A percentile compares a stretch with the other conserved stretches of the same genome.
phyloP scores from a whole-genome alignment of 2,113 vertebrate genomes.

The Syrrhaptes paradoxus region DNA sequence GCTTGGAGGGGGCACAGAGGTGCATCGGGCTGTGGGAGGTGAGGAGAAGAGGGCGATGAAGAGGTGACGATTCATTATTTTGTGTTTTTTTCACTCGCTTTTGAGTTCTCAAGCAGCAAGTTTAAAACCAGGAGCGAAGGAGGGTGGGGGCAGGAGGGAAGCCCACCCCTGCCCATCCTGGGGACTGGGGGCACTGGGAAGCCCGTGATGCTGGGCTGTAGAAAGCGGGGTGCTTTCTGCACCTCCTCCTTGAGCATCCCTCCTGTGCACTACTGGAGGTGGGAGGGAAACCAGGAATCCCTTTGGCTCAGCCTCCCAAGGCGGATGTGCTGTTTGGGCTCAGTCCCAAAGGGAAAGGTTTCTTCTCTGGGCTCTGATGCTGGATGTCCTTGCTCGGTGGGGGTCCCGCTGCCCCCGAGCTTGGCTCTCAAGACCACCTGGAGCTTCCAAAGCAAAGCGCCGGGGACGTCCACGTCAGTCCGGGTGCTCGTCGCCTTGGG shows the following conservation, averaged over 20 bases:
- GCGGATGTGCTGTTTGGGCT: neutral
- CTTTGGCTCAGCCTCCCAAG: neutral
- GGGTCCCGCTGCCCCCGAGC: accelerated
- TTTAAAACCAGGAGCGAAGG: accelerated
- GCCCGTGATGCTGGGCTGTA: neutral
- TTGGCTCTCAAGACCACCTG: neutral
- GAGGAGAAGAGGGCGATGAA: neutral
- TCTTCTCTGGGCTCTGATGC: neutral
- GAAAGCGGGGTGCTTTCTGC: neutral
- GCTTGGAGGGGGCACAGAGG: neutral
- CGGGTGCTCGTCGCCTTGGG: accelerated
- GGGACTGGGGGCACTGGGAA: accelerated
- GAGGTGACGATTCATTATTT: neutral
- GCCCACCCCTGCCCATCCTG: accelerated
- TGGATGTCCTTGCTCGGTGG: accelerated
- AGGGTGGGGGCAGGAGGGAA: neutral
- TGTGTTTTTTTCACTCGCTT: accelerated
- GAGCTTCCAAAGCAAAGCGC: neutral
- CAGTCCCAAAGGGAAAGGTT: neutral
- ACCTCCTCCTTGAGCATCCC: neutral
- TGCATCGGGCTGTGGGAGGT: neutral
- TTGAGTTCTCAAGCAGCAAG: neutral
- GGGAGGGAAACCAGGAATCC: neutral
- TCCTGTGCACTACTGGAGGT: neutral
- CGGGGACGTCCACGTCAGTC: accelerated